phyloP scores from a whole-genome alignment of 2,888 invertebrate genomes.

The Colostygia pectinataria region DNA sequence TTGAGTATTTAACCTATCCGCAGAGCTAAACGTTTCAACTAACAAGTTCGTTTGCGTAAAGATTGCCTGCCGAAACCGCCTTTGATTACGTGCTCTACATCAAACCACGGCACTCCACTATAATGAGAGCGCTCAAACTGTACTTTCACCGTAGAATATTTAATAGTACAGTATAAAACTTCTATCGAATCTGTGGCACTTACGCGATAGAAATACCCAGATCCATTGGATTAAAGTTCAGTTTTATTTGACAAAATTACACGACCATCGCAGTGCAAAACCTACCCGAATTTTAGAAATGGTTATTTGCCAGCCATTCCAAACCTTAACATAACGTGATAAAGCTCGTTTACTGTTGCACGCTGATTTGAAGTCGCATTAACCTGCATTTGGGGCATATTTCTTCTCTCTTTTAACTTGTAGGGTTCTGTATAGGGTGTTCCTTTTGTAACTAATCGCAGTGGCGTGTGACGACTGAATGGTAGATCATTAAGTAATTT shows the following conservation, averaged over 20 bases:
- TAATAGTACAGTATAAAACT: neutral
- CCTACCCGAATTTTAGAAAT: neutral
- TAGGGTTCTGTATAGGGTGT: slow-evolving; percentile 3
- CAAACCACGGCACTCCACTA: slow-evolving; percentile 32
- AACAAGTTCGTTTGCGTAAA: slow-evolving; percentile 15
- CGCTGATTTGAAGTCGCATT: slow-evolving; percentile 8
- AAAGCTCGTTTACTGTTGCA: neutral
- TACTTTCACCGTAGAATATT: slow-evolving; percentile 3
- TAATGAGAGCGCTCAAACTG: slow-evolving; percentile 29
- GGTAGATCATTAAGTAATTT: slow-evolving; percentile 53
- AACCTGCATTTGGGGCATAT: neutral
- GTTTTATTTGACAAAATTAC: neutral
- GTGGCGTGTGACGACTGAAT: slow-evolving; percentile 42
- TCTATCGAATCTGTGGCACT: neutral
- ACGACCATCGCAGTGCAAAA: too few species aligned
- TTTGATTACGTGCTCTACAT: slow-evolving; percentile 30
- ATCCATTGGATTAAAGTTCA: neutral
- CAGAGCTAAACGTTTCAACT: slow-evolving; percentile 6
- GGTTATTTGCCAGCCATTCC: neutral
- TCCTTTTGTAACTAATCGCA: slow-evolving; percentile 37
- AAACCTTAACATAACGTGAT: neutral
- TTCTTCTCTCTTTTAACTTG: slow-evolving; percentile 14
- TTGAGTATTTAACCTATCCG: neutral
- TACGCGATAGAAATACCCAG: neutral
- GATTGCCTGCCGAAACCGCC: slow-evolving; percentile 21